Percentiles rank a stretch among this genome's conserved stretches.
Conservation (phyloP, 92 coral and sea anemone genomes). For the Siderastrea radians region DNA sequence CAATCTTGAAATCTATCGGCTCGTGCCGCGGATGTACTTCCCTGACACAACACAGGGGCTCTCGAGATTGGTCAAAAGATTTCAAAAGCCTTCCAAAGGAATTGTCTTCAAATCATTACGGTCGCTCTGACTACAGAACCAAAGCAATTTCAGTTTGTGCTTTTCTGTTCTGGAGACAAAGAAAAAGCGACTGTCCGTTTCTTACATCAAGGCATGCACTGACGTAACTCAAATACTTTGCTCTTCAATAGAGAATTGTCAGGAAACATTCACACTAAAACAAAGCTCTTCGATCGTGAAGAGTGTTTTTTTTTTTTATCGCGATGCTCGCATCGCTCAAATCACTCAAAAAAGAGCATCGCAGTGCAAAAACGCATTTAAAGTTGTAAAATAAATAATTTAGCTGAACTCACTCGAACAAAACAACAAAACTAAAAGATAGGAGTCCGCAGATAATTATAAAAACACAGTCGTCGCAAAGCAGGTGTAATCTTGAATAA, state of each 20-base stretch:
- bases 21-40: constrained; percentile 42
- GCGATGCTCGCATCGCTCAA: not conserved
- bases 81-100: constrained; percentile 57
- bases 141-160: constrained; percentile 32
- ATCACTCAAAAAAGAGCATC: constrained; percentile 75
- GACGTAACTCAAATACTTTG: constrained; percentile 7
- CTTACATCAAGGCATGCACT: constrained; percentile 12
- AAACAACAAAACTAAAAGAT: constrained; percentile 41
- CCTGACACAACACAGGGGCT: not conserved
- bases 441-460: constrained; percentile 29
- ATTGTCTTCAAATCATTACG: constrained; percentile 47
- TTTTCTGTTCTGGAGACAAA: constrained; percentile 19
- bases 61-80: constrained; percentile 55
- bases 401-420: constrained; percentile 58
- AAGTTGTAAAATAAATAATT: constrained; percentile 83
- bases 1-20: constrained; percentile 70
- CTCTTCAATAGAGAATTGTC: constrained; percentile 31
- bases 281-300: constrained; percentile 32
- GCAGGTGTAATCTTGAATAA: constrained; percentile 83
- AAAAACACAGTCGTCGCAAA: constrained; percentile 35
- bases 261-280: constrained; percentile 37
- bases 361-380: constrained; percentile 59
- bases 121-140: constrained; percentile 64
- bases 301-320: not conserved
- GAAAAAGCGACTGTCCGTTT: constrained; percentile 11